Conservation (phyloP, 2,888 invertebrate genomes). For the Limnephilus rhombicus region DNA sequence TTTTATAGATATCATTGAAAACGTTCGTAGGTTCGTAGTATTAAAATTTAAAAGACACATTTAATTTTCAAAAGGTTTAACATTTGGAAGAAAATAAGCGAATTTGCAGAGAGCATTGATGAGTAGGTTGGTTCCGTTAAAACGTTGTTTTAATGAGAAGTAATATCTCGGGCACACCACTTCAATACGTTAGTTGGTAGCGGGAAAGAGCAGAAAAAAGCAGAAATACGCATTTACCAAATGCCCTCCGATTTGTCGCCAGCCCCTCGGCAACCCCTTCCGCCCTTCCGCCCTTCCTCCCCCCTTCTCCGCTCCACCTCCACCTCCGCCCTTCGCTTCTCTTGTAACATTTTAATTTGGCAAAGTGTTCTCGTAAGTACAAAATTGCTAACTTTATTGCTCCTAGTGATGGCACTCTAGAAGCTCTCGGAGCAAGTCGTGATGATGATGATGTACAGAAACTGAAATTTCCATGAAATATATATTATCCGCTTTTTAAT, state of each 20-base stretch:
- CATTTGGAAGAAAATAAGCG: neutral
- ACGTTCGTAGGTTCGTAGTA: neutral
- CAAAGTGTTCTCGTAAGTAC: constrained; percentile 56
- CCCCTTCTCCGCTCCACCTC: neutral
- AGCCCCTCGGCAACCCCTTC: constrained; percentile 19
- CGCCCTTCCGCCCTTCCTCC: neutral
- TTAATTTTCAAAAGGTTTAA: neutral
- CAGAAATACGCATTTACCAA: constrained; percentile 20
- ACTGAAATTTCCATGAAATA: constrained; percentile 36
- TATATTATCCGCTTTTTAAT: constrained; percentile 55
- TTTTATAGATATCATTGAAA: too few species aligned
- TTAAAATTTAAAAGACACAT: neutral
- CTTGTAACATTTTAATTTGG: constrained; percentile 54
- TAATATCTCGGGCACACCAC: neutral
- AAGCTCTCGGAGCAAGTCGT: neutral
- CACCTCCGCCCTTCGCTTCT: neutral
- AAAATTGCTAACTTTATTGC: constrained; percentile 51
- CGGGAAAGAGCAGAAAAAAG: neutral
- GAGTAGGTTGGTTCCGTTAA: neutral
- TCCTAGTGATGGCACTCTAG: constrained; percentile 21
- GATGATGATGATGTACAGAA: constrained; percentile 25
- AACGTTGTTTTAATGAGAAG: neutral
- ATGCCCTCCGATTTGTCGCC: constrained; percentile 26
- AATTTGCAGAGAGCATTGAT: neutral
- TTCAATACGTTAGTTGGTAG: neutral